Base-by-base conservation (phyloP, 1,140 invertebrate genomes). In the Telenomus remus region DNA sequence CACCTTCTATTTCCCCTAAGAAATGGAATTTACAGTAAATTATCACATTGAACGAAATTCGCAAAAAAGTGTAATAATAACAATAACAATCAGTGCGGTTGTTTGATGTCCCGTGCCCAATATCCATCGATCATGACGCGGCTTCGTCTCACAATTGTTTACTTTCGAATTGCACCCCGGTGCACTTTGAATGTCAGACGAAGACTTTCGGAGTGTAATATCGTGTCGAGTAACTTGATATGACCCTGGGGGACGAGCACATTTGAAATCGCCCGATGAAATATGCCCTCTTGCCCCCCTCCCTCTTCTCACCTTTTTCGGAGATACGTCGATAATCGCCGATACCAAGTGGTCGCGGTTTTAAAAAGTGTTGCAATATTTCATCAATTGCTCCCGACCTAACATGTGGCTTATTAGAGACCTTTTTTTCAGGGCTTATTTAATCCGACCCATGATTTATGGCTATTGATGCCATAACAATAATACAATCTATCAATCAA, bases 161-260 rank as follows among this genome's bases (percentile, higher is more conserved):
- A 66, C 63, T 74, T 61, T 61, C 55, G 50, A 66, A 61, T 66
- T 61, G 70, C 61, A 74, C n/a, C 50, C 50, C 50, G 63, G 56
- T 74, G 63, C 70, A 66, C 55, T 61, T 61, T 66, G 70, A 66
- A 74, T 73, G 70, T 47, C 55, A 65, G 61, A 10, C 61, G 61
- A 74, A 61, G 61, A 74, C 70, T 66, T 57, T 55, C n/a, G 49
- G 55, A 74, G 70, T 74, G 51, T 74, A 66, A 66, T 74, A 74
- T 61, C 69, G 69, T 72, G 61, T 72, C 61, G 69, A 13, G 68
- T 60, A 65, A 61, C 27, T 65, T 65, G 35, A 72, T 72, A 64
- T 65, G 43, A 39, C 53, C 54, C 68, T 44, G 35, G 69, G 46
- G 60, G 60, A 53, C 46, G 60, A 53, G 69, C 46, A 51, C 59